phyloP scores from a whole-genome alignment of 2,888 invertebrate genomes.

The Stenchaetothrips biformis region DNA sequence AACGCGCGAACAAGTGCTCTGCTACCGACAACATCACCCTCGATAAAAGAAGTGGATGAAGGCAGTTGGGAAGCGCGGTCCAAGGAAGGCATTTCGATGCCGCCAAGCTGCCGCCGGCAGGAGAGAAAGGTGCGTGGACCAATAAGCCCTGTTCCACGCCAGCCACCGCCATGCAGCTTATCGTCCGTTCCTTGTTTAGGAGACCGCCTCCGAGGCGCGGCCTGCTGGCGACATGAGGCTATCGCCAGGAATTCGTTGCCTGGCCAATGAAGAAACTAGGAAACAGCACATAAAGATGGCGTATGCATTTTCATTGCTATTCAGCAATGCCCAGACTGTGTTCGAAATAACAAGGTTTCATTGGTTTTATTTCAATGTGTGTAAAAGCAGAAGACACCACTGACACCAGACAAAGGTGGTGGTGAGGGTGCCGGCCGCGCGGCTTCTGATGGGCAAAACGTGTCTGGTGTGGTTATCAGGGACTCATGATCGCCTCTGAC shows the following conservation, averaged over 20 bases:
- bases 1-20: background rate
- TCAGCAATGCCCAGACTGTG: too few species aligned
- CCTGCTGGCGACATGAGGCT: background rate
- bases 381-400: too few species aligned
- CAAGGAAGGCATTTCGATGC: background rate
- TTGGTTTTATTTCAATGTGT: too few species aligned
- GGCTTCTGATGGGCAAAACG: constrained; percentile 19
- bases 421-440: background rate
- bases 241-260: background rate
- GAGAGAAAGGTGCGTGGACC: background rate
- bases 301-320: too few species aligned
- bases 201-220: too few species aligned
- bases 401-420: background rate
- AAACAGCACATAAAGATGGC: too few species aligned
- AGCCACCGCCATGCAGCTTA: too few species aligned
- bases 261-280: too few species aligned
- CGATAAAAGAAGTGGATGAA: background rate
- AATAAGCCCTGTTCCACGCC: background rate
- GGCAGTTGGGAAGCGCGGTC: background rate
- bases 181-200: too few species aligned
- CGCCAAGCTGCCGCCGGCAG: background rate
- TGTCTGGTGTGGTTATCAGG: constrained; percentile 7
- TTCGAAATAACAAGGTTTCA: too few species aligned
- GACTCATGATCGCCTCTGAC: constrained; percentile 9
- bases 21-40: background rate